Evolutionary conservation across 2,113 vertebrate genomes (phyloP).

Genomic region (Gyps fulvus): DNA sequence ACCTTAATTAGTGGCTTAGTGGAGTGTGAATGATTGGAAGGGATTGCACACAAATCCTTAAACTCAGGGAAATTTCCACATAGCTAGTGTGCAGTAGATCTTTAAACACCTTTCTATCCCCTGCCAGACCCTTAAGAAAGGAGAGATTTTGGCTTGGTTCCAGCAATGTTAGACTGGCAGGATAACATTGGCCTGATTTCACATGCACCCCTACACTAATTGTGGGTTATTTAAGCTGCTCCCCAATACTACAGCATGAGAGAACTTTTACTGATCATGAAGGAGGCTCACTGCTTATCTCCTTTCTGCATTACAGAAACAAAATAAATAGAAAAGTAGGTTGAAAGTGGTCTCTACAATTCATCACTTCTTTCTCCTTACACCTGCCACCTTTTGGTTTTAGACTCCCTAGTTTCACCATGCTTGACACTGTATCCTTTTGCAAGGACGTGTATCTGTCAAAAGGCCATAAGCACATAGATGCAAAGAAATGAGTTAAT

Average conservation of each 20-base stretch:
- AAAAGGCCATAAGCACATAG: background rate
- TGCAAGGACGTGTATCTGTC: background rate
- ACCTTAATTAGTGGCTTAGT: background rate
- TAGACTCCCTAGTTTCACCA: background rate
- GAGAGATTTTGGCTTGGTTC: background rate
- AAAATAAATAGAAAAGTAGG: background rate
- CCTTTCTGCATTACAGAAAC: background rate
- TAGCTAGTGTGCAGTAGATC: background rate
- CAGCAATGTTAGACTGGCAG: background rate
- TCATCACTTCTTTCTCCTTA: background rate
- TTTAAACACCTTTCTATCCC: slow-evolving; percentile 2
- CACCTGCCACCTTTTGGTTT: background rate
- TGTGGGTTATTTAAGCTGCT: background rate
- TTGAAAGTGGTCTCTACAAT: background rate
- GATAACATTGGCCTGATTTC: background rate
- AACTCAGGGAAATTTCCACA: background rate
- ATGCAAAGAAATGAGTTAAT: background rate
- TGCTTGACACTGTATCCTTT: background rate
- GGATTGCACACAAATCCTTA: background rate
- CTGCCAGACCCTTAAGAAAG: background rate
- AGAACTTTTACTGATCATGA: background rate
- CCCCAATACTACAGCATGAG: background rate
- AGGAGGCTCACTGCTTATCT: background rate
- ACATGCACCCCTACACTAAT: background rate
- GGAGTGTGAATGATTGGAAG: background rate